Evolutionary conservation across 1,140 invertebrate genomes (phyloP), one percentile per base, ranked within the genome.

Genomic region (Drosophila yakuba): DNA sequence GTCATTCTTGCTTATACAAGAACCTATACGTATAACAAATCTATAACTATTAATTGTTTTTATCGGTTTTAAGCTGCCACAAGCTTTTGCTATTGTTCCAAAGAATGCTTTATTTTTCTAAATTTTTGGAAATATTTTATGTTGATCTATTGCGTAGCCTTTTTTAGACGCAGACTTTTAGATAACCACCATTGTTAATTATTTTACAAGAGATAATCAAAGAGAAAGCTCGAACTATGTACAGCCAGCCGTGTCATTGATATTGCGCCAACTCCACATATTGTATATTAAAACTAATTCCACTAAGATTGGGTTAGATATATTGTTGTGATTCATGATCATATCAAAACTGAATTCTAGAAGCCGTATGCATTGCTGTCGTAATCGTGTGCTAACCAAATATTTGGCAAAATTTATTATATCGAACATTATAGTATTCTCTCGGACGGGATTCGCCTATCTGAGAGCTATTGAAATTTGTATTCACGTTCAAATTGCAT

Each of bases 321-420:
- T 80, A 77, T 84, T 89, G 83, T 88, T 88, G 83, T 88, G 83
- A 88, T 88, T 88, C 68, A 83, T 89, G 83, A 89, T 88, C 83
- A 88, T 88, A 88, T 88, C 83, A 86, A 43, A 80, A 61, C 82
- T 72, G 62, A 86, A 86, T 68, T 85, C 69, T 85, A 85, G 54
- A 72, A 74, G 74, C 38, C 61, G 28, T 76, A 51, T 80, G 63
- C 63, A 86, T 74, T 74, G 78, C 62, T 82, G 75, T 88, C 82
- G 74, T 78, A 73, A 68, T 54, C 59, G 74, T 83, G 72, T 76
- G 76, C 72, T 84, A 72, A 60, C 51, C 52, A 63, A 57, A 59
- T 50, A 77, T 55, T 86, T 88, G 83, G 83, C 83, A 84, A 86
- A 86, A 86, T 77, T 78, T 57, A 77, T 52, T 63, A 48, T 54